These are phyloP conservation scores for Cyanoderma ruficeps DNA, from an alignment of 2,113 vertebrate species.

Conservation along the genomic window DNA sequence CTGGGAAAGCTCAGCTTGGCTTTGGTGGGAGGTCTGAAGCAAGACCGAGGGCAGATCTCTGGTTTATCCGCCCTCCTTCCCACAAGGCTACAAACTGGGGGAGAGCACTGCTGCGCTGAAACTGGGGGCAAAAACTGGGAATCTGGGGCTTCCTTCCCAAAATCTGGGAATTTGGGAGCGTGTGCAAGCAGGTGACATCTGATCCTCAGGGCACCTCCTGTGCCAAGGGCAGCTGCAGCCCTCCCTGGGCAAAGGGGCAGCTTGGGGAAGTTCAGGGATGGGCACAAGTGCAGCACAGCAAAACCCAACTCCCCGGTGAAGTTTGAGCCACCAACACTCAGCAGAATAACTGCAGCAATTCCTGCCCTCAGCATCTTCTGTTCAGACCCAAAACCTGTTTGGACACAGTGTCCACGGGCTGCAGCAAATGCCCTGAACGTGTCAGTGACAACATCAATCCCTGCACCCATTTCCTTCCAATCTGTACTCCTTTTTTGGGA, in stretches of 20 bases:
- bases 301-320: neutral
- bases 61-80: neutral
- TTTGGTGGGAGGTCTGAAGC: constrained; percentile 32
- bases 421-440: neutral
- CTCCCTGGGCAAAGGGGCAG: neutral
- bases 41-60: neutral
- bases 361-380: neutral
- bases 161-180: accelerated
- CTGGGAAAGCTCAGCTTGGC: neutral
- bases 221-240: neutral
- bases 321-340: neutral
- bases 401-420: accelerated
- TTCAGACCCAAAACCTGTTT: neutral
- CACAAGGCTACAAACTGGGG: accelerated
- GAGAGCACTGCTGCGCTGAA: accelerated
- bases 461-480: neutral
- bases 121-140: neutral
- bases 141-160: neutral
- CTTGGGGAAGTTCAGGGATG: accelerated
- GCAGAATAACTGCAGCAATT: neutral
- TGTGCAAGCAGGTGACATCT: neutral
- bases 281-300: neutral
- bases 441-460: accelerated
- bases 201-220: neutral
- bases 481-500: neutral